Evolutionary conservation across 1,140 invertebrate genomes (phyloP), one percentile per base, ranked within the genome.

Genomic region (Anoplolepis gracilipes): DNA sequence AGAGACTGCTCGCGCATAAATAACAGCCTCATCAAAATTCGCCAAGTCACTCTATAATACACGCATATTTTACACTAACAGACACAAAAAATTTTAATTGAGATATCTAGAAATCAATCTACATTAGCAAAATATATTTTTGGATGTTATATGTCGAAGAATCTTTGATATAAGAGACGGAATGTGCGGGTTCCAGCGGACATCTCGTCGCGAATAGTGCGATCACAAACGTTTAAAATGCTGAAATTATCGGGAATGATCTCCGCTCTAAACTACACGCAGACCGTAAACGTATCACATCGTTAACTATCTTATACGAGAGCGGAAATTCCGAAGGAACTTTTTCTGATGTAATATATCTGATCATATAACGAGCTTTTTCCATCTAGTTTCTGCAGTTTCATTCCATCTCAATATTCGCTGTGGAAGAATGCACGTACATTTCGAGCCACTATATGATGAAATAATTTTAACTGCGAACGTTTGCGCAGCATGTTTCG

Each of bases 401-500:
- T 25, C 11, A 1, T 36, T 36, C 13, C 61, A 13, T 69, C 25
- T 69, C 39, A 11, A 59, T 39, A 25, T 65, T 36, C 25, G 33
- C 11, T 22, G n/a, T 5, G 36, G 33, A 49, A 19, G 59, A 30
- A n/a, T 16, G n/a, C 1, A 49, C 2, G 19, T 28, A 46, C 2
- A 13, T 67, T 33, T 22, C 76, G 11, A 39, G 13, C 46, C 30
- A 55, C 22, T 22, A 10, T 28, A 3, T 70, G 70, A 81, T 81
- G 36, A 72, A 67, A 25, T 81, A 57, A 81, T 81, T 59, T 59
- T 81, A 81, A 70, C 19, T 16, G 7, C 46, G 25, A 42, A 19
- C 33, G 16, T 55, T 59, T 11, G n/a, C 49, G 64, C 30, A n/a
- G 33, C 22, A 28, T 53, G 64, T 33, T 49, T 39, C 25, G 25